phyloP scores from a whole-genome alignment of 2,888 invertebrate genomes.

The Protodeltote pygarga region DNA sequence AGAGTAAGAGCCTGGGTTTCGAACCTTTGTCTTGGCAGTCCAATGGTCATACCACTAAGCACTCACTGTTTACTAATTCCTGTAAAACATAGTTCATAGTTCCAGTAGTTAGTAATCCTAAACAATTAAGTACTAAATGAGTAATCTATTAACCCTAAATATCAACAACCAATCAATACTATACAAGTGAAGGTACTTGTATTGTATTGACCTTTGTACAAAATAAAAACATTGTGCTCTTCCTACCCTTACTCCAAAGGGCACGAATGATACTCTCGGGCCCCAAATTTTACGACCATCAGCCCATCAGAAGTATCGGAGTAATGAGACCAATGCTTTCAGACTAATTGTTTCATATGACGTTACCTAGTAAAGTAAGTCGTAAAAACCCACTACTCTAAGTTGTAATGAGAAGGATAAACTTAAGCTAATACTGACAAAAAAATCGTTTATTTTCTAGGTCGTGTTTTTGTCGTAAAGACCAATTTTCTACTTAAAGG shows the following conservation, averaged over 20 bases:
- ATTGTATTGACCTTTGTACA: background rate
- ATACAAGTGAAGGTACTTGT: background rate
- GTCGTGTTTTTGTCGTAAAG: no score
- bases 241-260: slow-evolving; percentile 5
- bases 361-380: slow-evolving; percentile 11
- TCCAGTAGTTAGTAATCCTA: no score
- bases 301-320: slow-evolving; percentile 26
- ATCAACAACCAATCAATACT: background rate
- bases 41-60: no score
- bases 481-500: no score
- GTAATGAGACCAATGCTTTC: slow-evolving; percentile 44
- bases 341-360: slow-evolving; percentile 43
- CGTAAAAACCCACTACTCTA: slow-evolving; percentile 4
- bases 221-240: slow-evolving; percentile 1
- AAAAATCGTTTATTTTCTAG: no score
- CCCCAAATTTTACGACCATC: slow-evolving; percentile 26
- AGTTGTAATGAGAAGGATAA: background rate
- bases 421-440: background rate
- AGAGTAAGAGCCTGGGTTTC: no score
- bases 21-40: no score
- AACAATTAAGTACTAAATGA: background rate
- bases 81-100: no score
- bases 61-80: no score
- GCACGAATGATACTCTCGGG: slow-evolving; percentile 3
- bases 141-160: no score